phyloP scores from a whole-genome alignment of 1,140 invertebrate genomes.

The Nomia melanderi region DNA sequence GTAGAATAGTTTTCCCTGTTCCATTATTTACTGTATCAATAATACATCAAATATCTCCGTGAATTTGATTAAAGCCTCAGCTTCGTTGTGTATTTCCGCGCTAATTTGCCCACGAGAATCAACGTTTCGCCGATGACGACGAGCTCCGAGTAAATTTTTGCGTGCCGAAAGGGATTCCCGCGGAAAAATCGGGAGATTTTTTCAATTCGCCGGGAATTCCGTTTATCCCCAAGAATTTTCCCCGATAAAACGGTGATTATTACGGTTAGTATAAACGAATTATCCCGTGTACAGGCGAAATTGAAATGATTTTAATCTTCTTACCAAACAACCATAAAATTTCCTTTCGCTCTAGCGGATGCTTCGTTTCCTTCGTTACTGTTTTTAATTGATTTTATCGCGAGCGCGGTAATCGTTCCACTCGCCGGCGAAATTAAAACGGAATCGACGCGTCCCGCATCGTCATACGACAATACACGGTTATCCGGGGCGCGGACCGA shows the following conservation, averaged over 20 bases:
- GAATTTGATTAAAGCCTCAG: too few species aligned
- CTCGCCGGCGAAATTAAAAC: not conserved
- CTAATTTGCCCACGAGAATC: too few species aligned
- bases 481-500: not conserved
- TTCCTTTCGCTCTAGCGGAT: not conserved
- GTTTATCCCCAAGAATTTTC: not conserved
- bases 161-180: too few species aligned
- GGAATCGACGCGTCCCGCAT: not conserved
- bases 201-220: too few species aligned
- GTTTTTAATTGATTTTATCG: not conserved
- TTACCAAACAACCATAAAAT: not conserved
- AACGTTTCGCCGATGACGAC: too few species aligned
- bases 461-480: not conserved
- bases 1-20: too few species aligned
- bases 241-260: not conserved
- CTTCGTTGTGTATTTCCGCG: too few species aligned
- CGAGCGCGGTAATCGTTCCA: not conserved
- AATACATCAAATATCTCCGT: too few species aligned
- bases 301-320: not conserved
- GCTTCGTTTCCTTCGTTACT: not conserved
- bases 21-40: too few species aligned
- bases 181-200: too few species aligned
- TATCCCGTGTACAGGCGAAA: not conserved
- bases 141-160: too few species aligned
- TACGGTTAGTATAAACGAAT: not conserved